Base-by-base conservation (phyloP, 2,888 invertebrate species). In the Lithophane semibrunnea region DNA sequence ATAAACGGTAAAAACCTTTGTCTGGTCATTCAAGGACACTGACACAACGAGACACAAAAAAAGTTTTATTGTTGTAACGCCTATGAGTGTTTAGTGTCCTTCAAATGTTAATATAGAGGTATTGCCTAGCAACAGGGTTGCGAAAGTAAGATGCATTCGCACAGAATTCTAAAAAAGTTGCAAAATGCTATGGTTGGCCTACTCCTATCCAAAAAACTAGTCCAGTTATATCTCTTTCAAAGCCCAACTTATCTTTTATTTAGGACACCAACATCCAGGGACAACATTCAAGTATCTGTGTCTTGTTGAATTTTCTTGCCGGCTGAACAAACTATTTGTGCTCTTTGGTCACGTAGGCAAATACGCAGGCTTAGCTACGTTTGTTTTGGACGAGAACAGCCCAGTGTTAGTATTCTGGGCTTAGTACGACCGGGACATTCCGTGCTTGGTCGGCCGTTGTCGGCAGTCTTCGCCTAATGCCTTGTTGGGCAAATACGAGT, bases 291-390 rank as follows among this genome's bases (percentile, higher is more conserved):
- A 81, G 82, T 87, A 87, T 84, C 87, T n/a, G 42, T 84, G 78
- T 77, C 77, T 74, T 72, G 77, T 73, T 77, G 82, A 87, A 75
- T 82, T 80, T 80, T 87, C 82, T 87, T 82, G 78, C 72, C 66
- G 68, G 66, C 73, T 79, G 67, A 79, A 68, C 88, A 79, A 84
- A 81, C 82, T 81, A 73, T 85, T 88, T 83, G 82, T 73, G 75
- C 66, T 80, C 76, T 79, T 76, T 82, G 82, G 89, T 88, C 88
- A 88, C 88, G 88, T 89, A 89, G 74, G 77, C 89, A 88, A 88
- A 88, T 79, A 87, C 63, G 71, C 61, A 68, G 58, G 73, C 72
- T 79, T 64, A 44, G 79, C 80, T 89, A 73, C 75, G 88, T 89
- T 88, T 88, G 86, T 84, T 88, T 89, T 89, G 82, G 78, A 77